Evolutionary conservation across 2,797 vertebrate species (phyloP), one percentile per base, ranked within the genome.

Genomic region (Pseudomugil tenellus): DNA sequence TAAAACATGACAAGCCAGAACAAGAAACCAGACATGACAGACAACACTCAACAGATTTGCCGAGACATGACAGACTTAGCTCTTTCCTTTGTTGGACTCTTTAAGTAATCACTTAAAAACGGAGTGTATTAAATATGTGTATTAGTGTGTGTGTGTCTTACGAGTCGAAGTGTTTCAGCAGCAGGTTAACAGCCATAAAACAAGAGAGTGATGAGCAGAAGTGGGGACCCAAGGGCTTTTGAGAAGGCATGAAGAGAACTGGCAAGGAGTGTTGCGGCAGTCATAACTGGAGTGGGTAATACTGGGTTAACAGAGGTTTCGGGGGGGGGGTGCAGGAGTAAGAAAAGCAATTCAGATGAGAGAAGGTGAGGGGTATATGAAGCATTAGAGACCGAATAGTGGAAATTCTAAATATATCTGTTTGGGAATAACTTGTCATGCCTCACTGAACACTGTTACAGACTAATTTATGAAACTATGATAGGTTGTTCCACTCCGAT

Each of bases 181-280:
- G 90, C 92, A 92, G 91, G 91, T 93, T 90, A 91, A 91, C 86
- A 89, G 83, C 81, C 58, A 75, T 86, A 81, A 76, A 92, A 80
- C 79, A 76, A 75, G 77, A 80, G 82, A 67, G 61, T 29, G 63
- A 73, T 80, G 70, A 86, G 83, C 59, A 59, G 65, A 66, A 89
- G 84, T 76, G 63, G 69, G 71, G 67, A 87, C 79, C 84, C 79
- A 90, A 84, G 81, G 70, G 39, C 77, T 86, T 86, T 84, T 68
- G 77, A 90, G 83, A 76, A 86, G 72, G 48, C 41, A 76, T 83
- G 73, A 74, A 63, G 72, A 86, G 84, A 80, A 84, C 65, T 3
- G 5, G 41, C 79, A 69, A 91, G 90, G 87, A 88, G 88, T 85
- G 84, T 62, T 52, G 46, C 79, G 53, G 81, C 77, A 63, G 85